Evolutionary conservation across 2,797 vertebrate genomes (phyloP).

Genomic region (Remorina albescens): DNA sequence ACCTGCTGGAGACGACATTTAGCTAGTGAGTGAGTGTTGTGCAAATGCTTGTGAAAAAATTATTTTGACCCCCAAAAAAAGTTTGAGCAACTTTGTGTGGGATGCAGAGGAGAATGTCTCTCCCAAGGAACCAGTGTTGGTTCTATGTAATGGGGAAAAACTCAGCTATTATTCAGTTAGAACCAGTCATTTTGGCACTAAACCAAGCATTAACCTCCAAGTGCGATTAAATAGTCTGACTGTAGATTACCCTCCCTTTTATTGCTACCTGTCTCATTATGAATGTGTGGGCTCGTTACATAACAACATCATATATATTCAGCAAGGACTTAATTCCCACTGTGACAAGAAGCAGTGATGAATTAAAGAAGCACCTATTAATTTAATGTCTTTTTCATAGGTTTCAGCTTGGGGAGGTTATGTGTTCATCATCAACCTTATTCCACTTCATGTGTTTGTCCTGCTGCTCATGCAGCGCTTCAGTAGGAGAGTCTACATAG

Average conservation of each 20-base stretch:
- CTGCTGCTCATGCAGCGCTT: slow-evolving; percentile 96
- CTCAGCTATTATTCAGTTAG: too few relatives aligned
- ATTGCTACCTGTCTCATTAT: slow-evolving; percentile 41
- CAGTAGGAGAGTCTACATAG: slow-evolving; percentile 95
- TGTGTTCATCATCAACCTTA: slow-evolving; percentile 98
- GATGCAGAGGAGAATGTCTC: too few relatives aligned
- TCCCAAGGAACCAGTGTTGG: too few relatives aligned
- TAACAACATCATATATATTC: slow-evolving; percentile 19
- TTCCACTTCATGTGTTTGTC: slow-evolving; percentile 95
- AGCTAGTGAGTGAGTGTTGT: too few relatives aligned
- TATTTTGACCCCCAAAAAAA: too few relatives aligned
- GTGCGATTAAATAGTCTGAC: slow-evolving; percentile 21
- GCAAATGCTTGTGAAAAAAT: too few relatives aligned
- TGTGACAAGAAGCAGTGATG: slow-evolving; percentile 14
- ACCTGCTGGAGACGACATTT: too few relatives aligned
- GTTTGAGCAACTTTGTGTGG: too few relatives aligned
- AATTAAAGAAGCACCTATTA: slow-evolving; percentile 3
- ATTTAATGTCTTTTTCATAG: slow-evolving; percentile 69
- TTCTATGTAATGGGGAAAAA: not conserved
- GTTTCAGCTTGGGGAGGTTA: slow-evolving; percentile 98
- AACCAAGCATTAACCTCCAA: too few relatives aligned
- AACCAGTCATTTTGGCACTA: not conserved
- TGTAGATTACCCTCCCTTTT: slow-evolving; percentile 27
- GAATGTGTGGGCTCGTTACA: slow-evolving; percentile 33
- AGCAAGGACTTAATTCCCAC: slow-evolving; percentile 20